Evolutionary conservation across 2,113 vertebrate genomes (phyloP).

Genomic region (Redunca redunca): DNA sequence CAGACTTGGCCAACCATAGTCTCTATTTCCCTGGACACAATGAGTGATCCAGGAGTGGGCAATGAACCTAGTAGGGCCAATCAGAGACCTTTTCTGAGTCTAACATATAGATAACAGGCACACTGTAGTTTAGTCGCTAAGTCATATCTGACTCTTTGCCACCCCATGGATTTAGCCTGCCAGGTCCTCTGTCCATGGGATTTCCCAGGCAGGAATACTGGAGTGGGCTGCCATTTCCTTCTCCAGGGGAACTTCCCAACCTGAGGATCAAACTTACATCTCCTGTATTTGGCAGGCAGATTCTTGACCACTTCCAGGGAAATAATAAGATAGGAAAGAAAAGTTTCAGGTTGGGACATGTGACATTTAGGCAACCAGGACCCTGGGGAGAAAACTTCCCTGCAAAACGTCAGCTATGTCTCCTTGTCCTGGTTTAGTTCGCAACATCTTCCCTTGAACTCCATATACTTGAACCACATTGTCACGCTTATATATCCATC

Average conservation of each 20-base stretch:
- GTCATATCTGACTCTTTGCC: neutral
- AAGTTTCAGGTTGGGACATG: neutral
- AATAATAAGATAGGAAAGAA: neutral
- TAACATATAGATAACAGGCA: neutral
- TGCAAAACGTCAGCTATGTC: neutral
- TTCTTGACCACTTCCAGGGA: neutral
- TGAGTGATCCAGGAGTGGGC: neutral
- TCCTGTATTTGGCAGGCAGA: neutral
- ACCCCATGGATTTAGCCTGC: neutral
- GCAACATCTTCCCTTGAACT: neutral
- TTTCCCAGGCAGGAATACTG: neutral
- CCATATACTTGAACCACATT: neutral
- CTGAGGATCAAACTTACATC: accelerated
- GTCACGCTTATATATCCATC: neutral
- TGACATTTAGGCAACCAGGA: neutral
- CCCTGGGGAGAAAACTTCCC: neutral
- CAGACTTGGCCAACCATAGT: neutral
- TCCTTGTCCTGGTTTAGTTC: neutral
- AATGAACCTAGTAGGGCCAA: neutral
- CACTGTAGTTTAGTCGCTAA: neutral
- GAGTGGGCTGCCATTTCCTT: neutral
- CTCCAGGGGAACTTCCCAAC: neutral
- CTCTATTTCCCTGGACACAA: neutral
- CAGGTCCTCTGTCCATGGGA: neutral
- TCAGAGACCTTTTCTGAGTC: neutral